Base-by-base conservation (phyloP, 2,888 invertebrate species). In the Caenorhabditis uteleia region DNA sequence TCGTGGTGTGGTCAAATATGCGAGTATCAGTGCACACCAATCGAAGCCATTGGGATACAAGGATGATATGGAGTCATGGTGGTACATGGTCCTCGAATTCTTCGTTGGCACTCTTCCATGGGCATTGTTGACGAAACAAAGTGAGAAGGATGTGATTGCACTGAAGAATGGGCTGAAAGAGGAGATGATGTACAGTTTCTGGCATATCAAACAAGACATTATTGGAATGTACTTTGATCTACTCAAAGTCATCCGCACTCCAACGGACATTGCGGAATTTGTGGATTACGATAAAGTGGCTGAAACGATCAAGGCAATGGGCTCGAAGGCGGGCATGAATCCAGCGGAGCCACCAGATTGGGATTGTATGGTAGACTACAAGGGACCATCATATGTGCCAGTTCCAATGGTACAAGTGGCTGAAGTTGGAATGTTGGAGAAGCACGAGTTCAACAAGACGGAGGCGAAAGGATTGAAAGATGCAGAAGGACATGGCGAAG, bases 1-100 rank as follows among this genome's bases (percentile, higher is more conserved):
- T 31, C 46, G 66, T 27, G 66, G 66, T 21, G 59, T 66, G 10
- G 56, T 66, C 34, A 45, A 53, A 12, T 66, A 66, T 16, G 66
- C 66, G 5, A 59, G 59, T 34, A 26, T 66, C 8, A 42, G 38
- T 20, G 59, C 56, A 4, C 66, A 66, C 31, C 43, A 45, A 12
- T 33, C 55, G 53, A 66, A 66, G 44, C 45, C 50, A n/a, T 36
- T 66, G 4, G 65, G 65, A n/a, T 66, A 50, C 51, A 49, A 40
- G 10, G 65, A 66, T 25, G 65, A 66, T 26, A 59, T 66, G 65
- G 65, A 66, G 31, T 57, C 57, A 29, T 66, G 65, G 65, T 66
- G 57, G 57, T 66, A 59, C 36, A 66, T 66, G 59, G 34, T 48
- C 1, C 45, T 66, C 31, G 65, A 66, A 36, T 59, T 66, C 26